Evolutionary conservation across 2,797 vertebrate species (phyloP), one percentile per base, ranked within the genome.

Genomic region (Pipistrellus pygmaeus): DNA sequence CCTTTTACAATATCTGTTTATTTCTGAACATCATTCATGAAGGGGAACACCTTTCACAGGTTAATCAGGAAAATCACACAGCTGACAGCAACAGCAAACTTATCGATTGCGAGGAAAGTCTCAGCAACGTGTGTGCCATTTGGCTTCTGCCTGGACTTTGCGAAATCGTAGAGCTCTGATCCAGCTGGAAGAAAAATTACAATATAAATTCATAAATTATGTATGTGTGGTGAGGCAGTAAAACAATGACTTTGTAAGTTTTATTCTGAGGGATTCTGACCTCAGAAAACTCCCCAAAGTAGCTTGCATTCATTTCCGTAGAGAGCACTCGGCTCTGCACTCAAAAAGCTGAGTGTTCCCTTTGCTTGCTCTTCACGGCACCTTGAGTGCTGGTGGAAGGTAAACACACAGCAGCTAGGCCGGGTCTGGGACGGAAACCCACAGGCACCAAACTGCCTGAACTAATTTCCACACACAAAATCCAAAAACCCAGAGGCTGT

Each of bases 161-260:
- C 94, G 87, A 90, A 91, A 95, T 84, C 44, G 0, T 82, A 95
- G 72, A 35, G 38, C 92, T 27, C 4, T 44, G 93, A 73, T 95
- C 95, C 76, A n/a, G 62, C 80, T 82, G 51, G 57, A 95, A 93
- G 84, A 95, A 71, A 72, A 94, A 93, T 57, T 77, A 51, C 73
- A 91, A 60, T 88, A 87, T 64, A 90, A 92, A 88, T 96, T 95
- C 88, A 90, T 91, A 97, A 94, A 97, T 69, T 44, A 97, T 32
- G 3, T 83, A 84, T 81, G 93, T 90, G 73, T 94, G 73, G 94
- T 75, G 7, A 95, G 94, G 95, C 83, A 97, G 62, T 96, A 96
- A 96, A 96, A 95, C 85, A 97, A 87, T 83, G 93, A 96, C 85
- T 35, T 97, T 92, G 90, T 97, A 97, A 97, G 94, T 87, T 96